Evolutionary conservation across 2,888 invertebrate genomes (phyloP).

Genomic region (Microctonus hyperodae): DNA sequence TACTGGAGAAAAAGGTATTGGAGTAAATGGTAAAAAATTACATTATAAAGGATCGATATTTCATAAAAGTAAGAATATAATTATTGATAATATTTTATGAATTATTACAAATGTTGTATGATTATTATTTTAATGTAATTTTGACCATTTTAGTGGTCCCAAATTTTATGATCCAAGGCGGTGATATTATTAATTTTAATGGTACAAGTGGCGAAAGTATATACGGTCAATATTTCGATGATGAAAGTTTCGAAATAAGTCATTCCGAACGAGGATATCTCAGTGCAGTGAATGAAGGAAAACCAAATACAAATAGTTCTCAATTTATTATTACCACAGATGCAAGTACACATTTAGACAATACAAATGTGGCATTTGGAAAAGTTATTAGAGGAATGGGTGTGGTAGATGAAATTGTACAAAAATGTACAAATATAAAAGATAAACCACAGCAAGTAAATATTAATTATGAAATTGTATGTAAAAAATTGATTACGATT

Average conservation of each 20-base stretch:
- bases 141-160: conserved; percentile 70
- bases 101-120: too few species aligned
- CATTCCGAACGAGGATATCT: conserved; percentile 73
- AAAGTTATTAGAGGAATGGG: conserved; percentile 79
- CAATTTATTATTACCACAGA: conserved; percentile 92
- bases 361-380: conserved; percentile 84
- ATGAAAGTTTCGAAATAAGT: conserved; percentile 81
- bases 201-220: conserved; percentile 94
- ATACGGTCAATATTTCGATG: conserved; percentile 87
- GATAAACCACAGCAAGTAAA: conserved; percentile 70
- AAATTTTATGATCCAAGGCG: conserved; percentile 89
- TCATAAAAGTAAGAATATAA: conserved; percentile 71
- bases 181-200: conserved; percentile 79
- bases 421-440: conserved; percentile 67
- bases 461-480: conserved; percentile 2
- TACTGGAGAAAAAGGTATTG: conserved; percentile 87
- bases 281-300: conserved; percentile 82
- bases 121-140: conserved; percentile 1
- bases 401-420: conserved; percentile 73
- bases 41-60: conserved; percentile 86
- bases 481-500: neutral
- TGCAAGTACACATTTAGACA: conserved; percentile 79
- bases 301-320: conserved; percentile 86
- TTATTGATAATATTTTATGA: too few species aligned
- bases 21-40: conserved; percentile 73